Conservation (phyloP, 1,140 invertebrate species). For the Mya arenaria region DNA sequence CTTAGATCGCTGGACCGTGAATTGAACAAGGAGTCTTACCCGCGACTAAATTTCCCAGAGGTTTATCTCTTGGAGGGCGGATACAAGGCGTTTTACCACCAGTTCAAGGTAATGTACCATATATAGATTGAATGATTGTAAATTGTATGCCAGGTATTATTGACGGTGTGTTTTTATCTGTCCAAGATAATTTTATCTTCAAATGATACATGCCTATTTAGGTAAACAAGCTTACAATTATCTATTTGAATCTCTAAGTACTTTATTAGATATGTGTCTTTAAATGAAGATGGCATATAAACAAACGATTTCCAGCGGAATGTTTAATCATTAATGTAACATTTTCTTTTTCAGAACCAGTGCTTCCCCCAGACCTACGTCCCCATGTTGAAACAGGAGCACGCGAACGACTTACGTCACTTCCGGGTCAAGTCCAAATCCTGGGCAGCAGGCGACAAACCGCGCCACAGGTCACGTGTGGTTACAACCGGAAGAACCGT, state of each 20-base stretch:
- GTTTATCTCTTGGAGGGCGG: constrained; percentile 96
- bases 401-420: constrained; percentile 86
- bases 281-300: not conserved
- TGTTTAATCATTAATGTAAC: not conserved
- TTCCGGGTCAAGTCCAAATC: constrained; percentile 91
- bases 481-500: no score
- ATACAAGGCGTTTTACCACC: constrained; percentile 93
- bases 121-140: not conserved
- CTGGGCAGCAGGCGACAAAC: constrained; percentile 73
- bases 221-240: no score
- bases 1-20: constrained; percentile 92
- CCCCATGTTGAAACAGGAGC: constrained; percentile 89
- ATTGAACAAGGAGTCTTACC: constrained; percentile 92
- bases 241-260: no score
- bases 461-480: not conserved
- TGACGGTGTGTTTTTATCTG: not conserved
- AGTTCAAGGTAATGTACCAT: constrained; percentile 78
- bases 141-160: not conserved
- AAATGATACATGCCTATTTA: not conserved
- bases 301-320: not conserved
- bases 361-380: constrained; percentile 90
- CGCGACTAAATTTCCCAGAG: constrained; percentile 94
- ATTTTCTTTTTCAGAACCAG: constrained; percentile 79
- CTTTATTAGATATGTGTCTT: not conserved
- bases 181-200: not conserved